Evolutionary conservation across 2,888 invertebrate species (phyloP), one percentile per base, ranked within the genome.

Genomic region (Achlya flavicornis): DNA sequence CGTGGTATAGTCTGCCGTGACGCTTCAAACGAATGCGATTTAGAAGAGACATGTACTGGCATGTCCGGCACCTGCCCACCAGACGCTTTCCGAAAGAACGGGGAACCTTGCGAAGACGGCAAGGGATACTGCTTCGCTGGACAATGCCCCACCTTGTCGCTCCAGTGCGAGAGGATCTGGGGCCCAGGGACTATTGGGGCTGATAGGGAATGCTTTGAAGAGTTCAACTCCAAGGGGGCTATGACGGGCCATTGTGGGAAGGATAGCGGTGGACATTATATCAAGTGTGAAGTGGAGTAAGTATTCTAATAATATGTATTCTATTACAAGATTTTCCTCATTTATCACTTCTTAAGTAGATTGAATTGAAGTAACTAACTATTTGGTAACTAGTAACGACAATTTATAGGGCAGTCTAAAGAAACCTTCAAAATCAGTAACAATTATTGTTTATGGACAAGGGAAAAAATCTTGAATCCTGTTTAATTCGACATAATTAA

Each of bases 211-310:
- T 99, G 99, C 92, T 99, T 97, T 89, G 97, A 98, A 70, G 97
- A 98, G 89, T 98, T 98, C 93, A 99, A 99, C 89, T 96, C 98
- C 0, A 98, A 98, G 83, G 99, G 99, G 12, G 97, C 98, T 61
- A 97, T 98, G 74, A 98, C 97, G 76, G 99, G 99, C 0, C 98
- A 99, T 88, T 99, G 99, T 87, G 99, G 99, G 58, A 96, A 96
- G 71, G 97, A 97, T 80, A 86, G 88, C 70, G 94, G 92, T 67
- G 97, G 97, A 61, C 96, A 96, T 79, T 98, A 96, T 86, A 94
- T 98, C 78, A 98, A 98, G 90, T 99, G 99, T 89, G 96, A 97
- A 66, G 94, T 95, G 80, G 96, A 97, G 98, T 98, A 90, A 96
- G 97, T 95, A 67, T 41, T 62, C 58, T 62, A 26, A 12, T 16